Percentiles rank a stretch among this genome's conserved stretches.
These are phyloP conservation scores for Euura saliciscinereae DNA, from an alignment of 1,140 invertebrate genomes.

Conservation along the genomic window DNA sequence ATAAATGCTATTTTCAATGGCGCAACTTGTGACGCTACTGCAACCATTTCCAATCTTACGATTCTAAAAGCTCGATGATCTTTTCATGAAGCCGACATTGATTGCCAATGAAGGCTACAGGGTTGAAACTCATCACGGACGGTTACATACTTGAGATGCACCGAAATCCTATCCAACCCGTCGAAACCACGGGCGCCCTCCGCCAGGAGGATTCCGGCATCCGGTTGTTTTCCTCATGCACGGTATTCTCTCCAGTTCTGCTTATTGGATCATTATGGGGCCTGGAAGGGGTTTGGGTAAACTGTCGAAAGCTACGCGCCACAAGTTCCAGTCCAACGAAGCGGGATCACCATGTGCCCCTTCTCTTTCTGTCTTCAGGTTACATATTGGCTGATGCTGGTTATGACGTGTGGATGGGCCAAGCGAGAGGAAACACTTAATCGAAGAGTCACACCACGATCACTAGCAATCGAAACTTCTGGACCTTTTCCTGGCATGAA, in stretches of 20 bases:
- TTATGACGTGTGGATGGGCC: slow-evolving; percentile 84
- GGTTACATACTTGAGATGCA: slow-evolving; percentile 66
- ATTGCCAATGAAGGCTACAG: slow-evolving; percentile 64
- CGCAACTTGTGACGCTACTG: neutral
- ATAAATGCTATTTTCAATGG: neutral
- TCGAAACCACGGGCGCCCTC: no score
- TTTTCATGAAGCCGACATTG: slow-evolving; percentile 56
- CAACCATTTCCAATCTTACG: no score
- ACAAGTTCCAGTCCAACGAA: neutral
- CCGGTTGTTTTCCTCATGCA: slow-evolving; percentile 72
- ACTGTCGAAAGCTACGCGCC: slow-evolving; percentile 1
- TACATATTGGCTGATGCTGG: slow-evolving; percentile 73
- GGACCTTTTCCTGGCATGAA: no score
- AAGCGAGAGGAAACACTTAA: no score
- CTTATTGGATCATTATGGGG: slow-evolving; percentile 72
- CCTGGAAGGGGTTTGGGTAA: slow-evolving; percentile 68
- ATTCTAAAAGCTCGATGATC: neutral
- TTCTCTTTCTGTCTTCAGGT: slow-evolving; percentile 50
- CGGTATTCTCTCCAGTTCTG: slow-evolving; percentile 73
- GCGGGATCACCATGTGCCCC: neutral
- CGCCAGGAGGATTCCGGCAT: slow-evolving; percentile 8
- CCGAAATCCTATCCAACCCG: slow-evolving; percentile 56
- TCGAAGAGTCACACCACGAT: no score
- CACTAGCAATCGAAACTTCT: slow-evolving; percentile 58
- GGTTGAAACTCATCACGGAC: slow-evolving; percentile 57